Conservation (phyloP, 2,113 vertebrate genomes). For the Rhinopomastus cyanomelas region DNA sequence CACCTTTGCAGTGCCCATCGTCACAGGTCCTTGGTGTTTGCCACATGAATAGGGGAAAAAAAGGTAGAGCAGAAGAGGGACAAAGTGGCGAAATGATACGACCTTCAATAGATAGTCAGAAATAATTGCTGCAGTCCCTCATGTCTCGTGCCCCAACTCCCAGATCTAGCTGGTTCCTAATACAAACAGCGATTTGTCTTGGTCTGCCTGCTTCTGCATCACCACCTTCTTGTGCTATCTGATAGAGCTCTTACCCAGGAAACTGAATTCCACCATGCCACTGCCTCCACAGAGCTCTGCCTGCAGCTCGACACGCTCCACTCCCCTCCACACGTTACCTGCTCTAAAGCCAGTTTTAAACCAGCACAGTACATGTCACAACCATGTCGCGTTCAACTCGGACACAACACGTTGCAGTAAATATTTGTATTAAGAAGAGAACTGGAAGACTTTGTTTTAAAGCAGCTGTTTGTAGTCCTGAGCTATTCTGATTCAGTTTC, state of each 20-base stretch:
- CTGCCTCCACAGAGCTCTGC: constrained; percentile 66
- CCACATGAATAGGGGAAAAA: rapidly evolving
- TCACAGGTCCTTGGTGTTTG: background rate
- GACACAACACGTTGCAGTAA: background rate
- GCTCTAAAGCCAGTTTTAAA: constrained; percentile 77
- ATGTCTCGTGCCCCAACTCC: background rate
- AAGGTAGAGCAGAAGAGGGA: background rate
- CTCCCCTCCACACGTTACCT: constrained; percentile 78
- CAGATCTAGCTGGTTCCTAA: background rate
- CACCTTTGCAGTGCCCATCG: background rate
- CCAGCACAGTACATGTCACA: background rate
- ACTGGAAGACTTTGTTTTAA: constrained; percentile 12
- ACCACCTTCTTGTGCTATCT: constrained; percentile 78
- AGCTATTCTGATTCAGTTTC: background rate
- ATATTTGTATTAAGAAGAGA: background rate
- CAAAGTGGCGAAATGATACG: background rate
- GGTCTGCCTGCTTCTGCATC: constrained; percentile 72
- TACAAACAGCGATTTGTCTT: background rate
- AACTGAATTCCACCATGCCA: constrained; percentile 75
- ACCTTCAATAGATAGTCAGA: background rate
- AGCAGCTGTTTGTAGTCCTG: background rate
- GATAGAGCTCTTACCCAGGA: constrained; percentile 82
- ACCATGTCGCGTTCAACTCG: background rate
- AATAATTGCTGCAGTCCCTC: background rate
- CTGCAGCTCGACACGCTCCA: constrained; percentile 78